Evolutionary conservation across 2,113 vertebrate genomes (phyloP).

Genomic region (Excalfactoria chinensis): DNA sequence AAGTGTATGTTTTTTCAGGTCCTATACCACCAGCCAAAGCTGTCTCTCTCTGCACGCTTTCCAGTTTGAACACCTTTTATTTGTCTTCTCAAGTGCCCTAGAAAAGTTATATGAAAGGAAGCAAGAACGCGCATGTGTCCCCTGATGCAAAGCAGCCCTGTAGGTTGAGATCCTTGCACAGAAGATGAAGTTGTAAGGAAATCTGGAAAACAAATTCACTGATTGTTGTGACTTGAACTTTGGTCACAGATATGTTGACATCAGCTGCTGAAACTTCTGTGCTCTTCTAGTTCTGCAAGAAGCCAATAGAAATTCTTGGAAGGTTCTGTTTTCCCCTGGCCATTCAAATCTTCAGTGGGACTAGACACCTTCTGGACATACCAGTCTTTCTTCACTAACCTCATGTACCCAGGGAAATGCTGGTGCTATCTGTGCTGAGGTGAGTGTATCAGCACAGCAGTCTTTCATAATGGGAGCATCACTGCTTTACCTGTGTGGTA

Average conservation of each 20-base stretch:
- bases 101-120: background rate
- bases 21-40: background rate
- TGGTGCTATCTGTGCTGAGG: background rate
- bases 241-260: background rate
- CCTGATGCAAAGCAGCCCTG: background rate
- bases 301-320: background rate
- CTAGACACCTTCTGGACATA: background rate
- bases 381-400: background rate
- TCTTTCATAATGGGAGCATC: background rate
- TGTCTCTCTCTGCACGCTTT: background rate
- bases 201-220: background rate
- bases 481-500: background rate
- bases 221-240: background rate
- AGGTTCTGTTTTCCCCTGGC: background rate
- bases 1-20: background rate
- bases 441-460: background rate
- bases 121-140: accelerated
- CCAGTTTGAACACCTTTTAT: background rate
- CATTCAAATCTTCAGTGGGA: background rate
- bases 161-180: background rate
- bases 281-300: background rate
- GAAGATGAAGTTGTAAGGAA: background rate
- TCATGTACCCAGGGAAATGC: background rate
- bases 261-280: background rate
- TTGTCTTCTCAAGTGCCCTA: background rate